Evolutionary conservation across 2,888 invertebrate genomes (phyloP).

Genomic region (Polydrusus pterygomalis): DNA sequence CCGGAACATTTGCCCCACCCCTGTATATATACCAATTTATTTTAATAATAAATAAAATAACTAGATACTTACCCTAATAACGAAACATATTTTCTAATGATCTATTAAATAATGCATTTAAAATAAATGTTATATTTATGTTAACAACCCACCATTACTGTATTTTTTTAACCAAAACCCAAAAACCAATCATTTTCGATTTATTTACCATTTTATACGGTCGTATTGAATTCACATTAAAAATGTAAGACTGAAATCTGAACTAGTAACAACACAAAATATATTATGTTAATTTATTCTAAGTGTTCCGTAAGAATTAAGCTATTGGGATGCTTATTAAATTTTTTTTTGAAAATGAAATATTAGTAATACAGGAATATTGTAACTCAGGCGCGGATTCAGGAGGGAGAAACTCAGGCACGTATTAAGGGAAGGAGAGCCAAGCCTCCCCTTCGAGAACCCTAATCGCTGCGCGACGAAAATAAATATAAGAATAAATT

Average conservation of each 20-base stretch:
- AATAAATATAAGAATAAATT: too few relatives aligned
- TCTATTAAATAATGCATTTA: background rate
- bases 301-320: background rate
- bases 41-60: too few relatives aligned
- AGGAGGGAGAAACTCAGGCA: too few relatives aligned
- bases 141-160: background rate
- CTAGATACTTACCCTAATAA: background rate
- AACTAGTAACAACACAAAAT: background rate
- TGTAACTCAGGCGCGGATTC: too few relatives aligned
- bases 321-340: too few relatives aligned
- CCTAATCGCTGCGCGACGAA: too few relatives aligned
- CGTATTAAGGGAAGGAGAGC: too few relatives aligned
- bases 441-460: too few relatives aligned
- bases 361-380: too few relatives aligned
- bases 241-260: conserved; percentile 3
- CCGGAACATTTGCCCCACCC: too few relatives aligned
- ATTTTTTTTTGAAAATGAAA: too few relatives aligned
- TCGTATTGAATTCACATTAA: conserved; percentile 7
- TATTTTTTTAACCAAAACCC: conserved; percentile 1
- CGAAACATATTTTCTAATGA: background rate
- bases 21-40: too few relatives aligned
- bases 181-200: conserved; percentile 20
- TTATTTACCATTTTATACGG: conserved; percentile 31
- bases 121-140: background rate
- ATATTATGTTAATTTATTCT: background rate